Evolutionary conservation across 1,140 invertebrate genomes (phyloP).

Genomic region (Drosophila athabasca): DNA sequence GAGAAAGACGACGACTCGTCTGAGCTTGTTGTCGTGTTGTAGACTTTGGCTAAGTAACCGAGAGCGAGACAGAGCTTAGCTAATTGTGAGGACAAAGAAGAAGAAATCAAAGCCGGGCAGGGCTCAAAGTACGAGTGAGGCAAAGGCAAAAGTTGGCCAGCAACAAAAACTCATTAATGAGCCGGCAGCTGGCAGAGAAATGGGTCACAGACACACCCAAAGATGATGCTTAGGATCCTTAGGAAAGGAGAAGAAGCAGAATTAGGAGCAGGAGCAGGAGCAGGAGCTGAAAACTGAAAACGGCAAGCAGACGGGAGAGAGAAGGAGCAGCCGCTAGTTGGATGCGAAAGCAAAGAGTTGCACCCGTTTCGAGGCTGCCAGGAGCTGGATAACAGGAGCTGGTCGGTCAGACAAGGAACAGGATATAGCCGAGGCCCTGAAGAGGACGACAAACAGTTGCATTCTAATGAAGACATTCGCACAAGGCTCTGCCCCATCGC

Average conservation of each 20-base stretch:
- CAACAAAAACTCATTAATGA: constrained; percentile 76
- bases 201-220: constrained; percentile 34
- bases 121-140: constrained; percentile 1
- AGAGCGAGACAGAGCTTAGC: constrained; percentile 38
- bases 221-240: constrained; percentile 30
- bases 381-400: not conserved
- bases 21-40: constrained; percentile 39
- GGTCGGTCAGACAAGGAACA: too few relatives aligned
- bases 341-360: not conserved
- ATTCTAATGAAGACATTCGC: constrained; percentile 69
- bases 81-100: constrained; percentile 33
- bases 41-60: constrained; percentile 32
- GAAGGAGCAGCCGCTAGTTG: too few relatives aligned
- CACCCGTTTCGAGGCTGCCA: not conserved
- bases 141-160: constrained; percentile 29
- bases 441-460: constrained; percentile 66
- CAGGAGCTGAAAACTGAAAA: too few relatives aligned
- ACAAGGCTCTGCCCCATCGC: constrained; percentile 1
- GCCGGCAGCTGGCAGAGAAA: constrained; percentile 58
- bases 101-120: constrained; percentile 41
- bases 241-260: constrained; percentile 11
- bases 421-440: constrained; percentile 9
- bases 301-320: too few relatives aligned
- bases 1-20: not conserved
- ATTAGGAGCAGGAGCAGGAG: not conserved